phyloP scores from a whole-genome alignment of 2,113 vertebrate genomes.

The Lepisosteus oculatus region DNA sequence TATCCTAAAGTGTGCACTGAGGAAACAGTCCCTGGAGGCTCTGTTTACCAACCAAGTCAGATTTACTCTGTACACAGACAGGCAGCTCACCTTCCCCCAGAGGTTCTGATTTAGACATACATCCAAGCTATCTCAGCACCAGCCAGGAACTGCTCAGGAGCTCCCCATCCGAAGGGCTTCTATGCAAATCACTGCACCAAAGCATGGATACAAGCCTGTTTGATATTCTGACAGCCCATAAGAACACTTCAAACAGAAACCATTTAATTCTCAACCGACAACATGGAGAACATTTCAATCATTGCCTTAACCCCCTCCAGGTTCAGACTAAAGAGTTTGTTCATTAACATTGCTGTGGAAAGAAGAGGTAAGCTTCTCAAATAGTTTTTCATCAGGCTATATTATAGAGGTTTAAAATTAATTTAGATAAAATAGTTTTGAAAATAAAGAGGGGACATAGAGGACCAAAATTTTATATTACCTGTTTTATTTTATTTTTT shows the following conservation, averaged over 20 bases:
- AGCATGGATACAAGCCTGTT: conserved; percentile 59
- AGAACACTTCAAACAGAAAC: conserved; percentile 66
- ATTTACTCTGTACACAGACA: conserved; percentile 65
- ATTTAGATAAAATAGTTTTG: not conserved
- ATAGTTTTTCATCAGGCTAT: conserved; percentile 9
- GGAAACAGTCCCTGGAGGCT: conserved; percentile 63
- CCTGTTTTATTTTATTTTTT: too few relatives aligned
- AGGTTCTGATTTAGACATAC: conserved; percentile 66
- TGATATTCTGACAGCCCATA: conserved; percentile 38
- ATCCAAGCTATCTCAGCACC: conserved; percentile 56
- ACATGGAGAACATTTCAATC: conserved; percentile 51
- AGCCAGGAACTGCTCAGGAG: conserved; percentile 62
- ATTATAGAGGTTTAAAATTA: conserved; percentile 21
- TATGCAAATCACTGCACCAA: conserved; percentile 69
- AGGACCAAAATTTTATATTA: too few relatives aligned
- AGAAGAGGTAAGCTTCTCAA: conserved; percentile 21
- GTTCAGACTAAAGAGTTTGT: conserved; percentile 48
- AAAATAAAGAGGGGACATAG: not conserved
- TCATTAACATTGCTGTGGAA: conserved; percentile 52
- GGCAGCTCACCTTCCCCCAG: conserved; percentile 59
- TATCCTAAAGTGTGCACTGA: conserved; percentile 52
- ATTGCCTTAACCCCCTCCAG: conserved; percentile 48
- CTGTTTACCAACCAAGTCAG: conserved; percentile 73
- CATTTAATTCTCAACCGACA: conserved; percentile 59
- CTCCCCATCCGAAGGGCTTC: conserved; percentile 61